Percentiles rank a stretch among this genome's conserved stretches.
These are phyloP conservation scores for Gnathonemus longibarbis DNA, from an alignment of 2,113 vertebrate genomes.

Conservation along the genomic window DNA sequence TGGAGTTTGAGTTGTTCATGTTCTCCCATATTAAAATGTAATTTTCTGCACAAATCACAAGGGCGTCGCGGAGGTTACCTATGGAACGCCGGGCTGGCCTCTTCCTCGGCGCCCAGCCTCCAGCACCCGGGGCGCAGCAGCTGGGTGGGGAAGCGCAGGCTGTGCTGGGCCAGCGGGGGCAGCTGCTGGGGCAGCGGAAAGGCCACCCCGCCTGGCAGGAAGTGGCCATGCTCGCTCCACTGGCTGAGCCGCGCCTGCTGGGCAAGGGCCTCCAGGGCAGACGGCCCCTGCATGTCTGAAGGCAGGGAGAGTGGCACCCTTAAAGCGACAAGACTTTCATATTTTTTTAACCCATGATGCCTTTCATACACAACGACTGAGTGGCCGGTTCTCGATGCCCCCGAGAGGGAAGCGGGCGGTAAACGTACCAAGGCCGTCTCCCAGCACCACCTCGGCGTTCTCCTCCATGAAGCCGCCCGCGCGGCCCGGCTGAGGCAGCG, in stretches of 20 bases:
- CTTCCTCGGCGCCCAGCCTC: conserved; percentile 82
- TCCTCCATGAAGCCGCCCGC: conserved; percentile 87
- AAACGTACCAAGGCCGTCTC: conserved; percentile 74
- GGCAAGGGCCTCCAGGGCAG: conserved; percentile 80
- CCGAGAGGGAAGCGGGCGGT: not conserved
- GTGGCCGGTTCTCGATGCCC: not conserved
- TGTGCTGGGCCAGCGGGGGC: conserved; percentile 78
- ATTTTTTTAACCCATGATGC: not conserved
- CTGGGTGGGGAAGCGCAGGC: conserved; percentile 78
- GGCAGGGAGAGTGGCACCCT: not conserved
- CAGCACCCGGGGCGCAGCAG: conserved; percentile 75
- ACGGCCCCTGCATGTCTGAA: conserved; percentile 70
- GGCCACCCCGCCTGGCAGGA: conserved; percentile 74
- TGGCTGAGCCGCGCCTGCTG: conserved; percentile 83
- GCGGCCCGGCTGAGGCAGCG: conserved; percentile 66
- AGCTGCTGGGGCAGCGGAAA: conserved; percentile 78
- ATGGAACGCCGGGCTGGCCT: conserved; percentile 72
- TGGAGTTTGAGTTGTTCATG: not conserved
- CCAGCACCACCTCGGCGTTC: conserved; percentile 68
- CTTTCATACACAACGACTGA: not conserved
- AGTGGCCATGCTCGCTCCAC: conserved; percentile 84
- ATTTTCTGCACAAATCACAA: not conserved
- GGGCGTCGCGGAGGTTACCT: conserved; percentile 55
- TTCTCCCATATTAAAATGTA: not conserved
- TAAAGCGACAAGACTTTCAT: not conserved